A percentile compares a stretch with the other conserved stretches of the same genome.
Conservation (phyloP, 1,140 invertebrate genomes). For the Diploscapter pachys region DNA sequence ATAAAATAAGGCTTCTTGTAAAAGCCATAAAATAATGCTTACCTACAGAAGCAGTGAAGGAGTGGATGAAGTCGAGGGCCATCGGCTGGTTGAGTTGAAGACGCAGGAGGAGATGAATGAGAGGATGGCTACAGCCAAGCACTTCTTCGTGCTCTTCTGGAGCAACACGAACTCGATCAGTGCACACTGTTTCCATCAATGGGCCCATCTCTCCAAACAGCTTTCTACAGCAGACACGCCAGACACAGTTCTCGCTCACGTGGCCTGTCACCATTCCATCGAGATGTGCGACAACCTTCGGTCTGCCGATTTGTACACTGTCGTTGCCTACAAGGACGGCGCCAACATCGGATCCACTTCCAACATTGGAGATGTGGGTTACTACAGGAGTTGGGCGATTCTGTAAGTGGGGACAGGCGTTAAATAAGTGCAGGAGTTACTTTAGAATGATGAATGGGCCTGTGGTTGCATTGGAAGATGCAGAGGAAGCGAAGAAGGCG, state of each 20-base stretch:
- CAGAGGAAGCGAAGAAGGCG: slow-evolving; percentile 5
- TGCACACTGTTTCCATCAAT: slow-evolving; percentile 9
- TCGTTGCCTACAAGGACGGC: slow-evolving; percentile 27
- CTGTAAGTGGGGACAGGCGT: slow-evolving; percentile 6
- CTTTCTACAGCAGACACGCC: neutral
- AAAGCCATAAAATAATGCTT: too few relatives aligned
- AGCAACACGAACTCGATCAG: slow-evolving; percentile 15
- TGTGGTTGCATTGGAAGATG: slow-evolving; percentile 3
- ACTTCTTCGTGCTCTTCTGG: slow-evolving; percentile 26
- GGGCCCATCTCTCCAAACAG: neutral
- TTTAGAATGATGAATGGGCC: slow-evolving; percentile 8
- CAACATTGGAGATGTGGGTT: slow-evolving; percentile 22
- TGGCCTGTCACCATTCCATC: slow-evolving; percentile 20
- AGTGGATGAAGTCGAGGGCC: slow-evolving; percentile 2
- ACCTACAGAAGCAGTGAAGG: slow-evolving; percentile 4
- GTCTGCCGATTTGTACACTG: slow-evolving; percentile 20
- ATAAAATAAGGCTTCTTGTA: neutral
- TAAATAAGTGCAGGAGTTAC: neutral
- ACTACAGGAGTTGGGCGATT: slow-evolving; percentile 19
- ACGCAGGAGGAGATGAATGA: slow-evolving; percentile 15
- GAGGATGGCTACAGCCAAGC: neutral
- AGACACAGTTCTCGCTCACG: slow-evolving; percentile 27
- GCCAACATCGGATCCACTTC: slow-evolving; percentile 18
- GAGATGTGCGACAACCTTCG: slow-evolving; percentile 21
- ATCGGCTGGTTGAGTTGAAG: neutral